These are phyloP conservation scores for Hystrix cristata DNA, from an alignment of 2,113 vertebrate species.

Conservation along the genomic window DNA sequence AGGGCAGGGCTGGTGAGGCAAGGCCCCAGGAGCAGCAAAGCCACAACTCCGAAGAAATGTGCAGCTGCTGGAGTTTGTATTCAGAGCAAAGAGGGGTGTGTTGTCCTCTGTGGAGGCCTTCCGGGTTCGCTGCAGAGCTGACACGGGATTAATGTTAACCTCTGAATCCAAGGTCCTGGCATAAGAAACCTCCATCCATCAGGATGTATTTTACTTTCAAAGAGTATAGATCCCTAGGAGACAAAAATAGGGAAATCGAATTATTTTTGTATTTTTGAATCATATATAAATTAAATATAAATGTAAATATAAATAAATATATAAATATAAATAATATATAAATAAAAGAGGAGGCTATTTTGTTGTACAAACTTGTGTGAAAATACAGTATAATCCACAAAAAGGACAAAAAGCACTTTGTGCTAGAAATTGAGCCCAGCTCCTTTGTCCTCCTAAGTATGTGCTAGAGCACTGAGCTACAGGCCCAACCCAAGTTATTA, in stretches of 20 bases:
- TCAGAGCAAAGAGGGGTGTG: background rate
- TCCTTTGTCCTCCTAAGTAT: background rate
- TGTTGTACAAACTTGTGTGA: conserved; percentile 15
- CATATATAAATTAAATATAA: background rate
- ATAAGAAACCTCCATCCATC: background rate
- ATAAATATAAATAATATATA: background rate
- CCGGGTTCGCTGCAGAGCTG: background rate
- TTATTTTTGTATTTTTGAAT: conserved; percentile 7
- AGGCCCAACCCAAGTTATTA: background rate
- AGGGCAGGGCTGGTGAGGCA: background rate
- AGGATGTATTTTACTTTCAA: background rate
- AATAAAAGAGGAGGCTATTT: background rate
- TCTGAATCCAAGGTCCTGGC: background rate
- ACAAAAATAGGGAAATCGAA: background rate
- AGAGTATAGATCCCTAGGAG: background rate
- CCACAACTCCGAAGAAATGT: background rate
- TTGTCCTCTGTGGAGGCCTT: background rate
- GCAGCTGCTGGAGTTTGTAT: background rate
- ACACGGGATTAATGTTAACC: background rate
- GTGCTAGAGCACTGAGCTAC: background rate
- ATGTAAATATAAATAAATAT: background rate
- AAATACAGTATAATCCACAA: background rate
- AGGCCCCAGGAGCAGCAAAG: conserved; percentile 7
- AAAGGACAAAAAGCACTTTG: background rate
- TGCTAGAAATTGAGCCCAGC: background rate